Conservation (phyloP, 2,113 vertebrate species). For the Dasypus novemcinctus region DNA sequence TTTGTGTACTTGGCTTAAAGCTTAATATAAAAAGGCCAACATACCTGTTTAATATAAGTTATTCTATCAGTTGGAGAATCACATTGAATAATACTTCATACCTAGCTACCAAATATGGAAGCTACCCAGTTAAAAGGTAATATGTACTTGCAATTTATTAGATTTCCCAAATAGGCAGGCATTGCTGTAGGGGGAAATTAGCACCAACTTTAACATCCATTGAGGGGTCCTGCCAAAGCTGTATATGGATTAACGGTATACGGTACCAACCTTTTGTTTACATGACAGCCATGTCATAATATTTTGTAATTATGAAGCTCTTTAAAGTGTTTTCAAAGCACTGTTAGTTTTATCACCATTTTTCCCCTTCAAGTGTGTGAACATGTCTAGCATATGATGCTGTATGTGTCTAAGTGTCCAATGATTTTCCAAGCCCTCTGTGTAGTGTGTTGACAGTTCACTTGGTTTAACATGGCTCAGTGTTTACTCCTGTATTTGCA, state of each 20-base stretch:
- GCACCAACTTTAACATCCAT: neutral
- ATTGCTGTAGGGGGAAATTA: neutral
- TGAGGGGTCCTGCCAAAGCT: neutral
- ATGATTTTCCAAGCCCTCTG: neutral
- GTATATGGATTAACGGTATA: neutral
- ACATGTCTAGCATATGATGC: neutral
- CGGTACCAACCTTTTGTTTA: neutral
- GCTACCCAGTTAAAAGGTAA: neutral
- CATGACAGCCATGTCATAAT: neutral
- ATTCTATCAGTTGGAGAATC: neutral
- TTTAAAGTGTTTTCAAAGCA: neutral
- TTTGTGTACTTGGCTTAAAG: neutral
- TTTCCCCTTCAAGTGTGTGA: neutral
- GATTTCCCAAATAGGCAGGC: neutral
- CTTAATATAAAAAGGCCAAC: neutral
- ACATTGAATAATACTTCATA: neutral
- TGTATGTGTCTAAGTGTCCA: neutral
- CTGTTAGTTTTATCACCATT: neutral
- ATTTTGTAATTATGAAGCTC: neutral
- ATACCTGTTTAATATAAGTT: neutral
- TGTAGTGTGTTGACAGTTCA: neutral
- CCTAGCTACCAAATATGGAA: neutral
- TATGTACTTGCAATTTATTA: neutral
- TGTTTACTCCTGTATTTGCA: neutral
- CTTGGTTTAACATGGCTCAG: neutral